Conservation (phyloP, 2,113 vertebrate species). For the Ochotona curzoniae region DNA sequence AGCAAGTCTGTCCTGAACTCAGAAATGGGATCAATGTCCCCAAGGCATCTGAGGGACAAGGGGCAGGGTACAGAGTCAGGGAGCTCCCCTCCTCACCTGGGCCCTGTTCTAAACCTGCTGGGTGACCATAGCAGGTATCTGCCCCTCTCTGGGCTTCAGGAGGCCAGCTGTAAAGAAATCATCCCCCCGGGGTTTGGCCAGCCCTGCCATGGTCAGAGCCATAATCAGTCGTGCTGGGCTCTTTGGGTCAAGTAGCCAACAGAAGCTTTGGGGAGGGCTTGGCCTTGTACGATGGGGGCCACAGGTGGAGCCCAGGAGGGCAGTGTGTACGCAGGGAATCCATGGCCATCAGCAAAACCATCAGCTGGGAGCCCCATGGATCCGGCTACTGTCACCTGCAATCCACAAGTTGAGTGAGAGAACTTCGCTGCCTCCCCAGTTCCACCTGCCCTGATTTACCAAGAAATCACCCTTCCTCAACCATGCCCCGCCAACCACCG, state of each 20-base stretch:
- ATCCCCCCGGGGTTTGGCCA: neutral
- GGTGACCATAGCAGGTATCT: neutral
- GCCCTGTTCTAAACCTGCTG: neutral
- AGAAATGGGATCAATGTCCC: neutral
- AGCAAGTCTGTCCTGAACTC: neutral
- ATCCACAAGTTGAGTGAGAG: neutral
- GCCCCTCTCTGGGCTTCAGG: neutral
- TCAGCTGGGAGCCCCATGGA: rapidly evolving
- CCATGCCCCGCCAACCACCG: neutral
- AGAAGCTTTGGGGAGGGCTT: neutral
- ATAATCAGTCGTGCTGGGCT: neutral
- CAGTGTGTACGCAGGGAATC: too few relatives aligned
- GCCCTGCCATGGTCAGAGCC: neutral
- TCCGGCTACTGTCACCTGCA: neutral
- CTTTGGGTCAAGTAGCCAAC: neutral
- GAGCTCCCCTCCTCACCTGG: neutral
- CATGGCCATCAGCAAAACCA: neutral
- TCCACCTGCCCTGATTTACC: neutral
- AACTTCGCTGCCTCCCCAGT: neutral
- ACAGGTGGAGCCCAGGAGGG: neutral
- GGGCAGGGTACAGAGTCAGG: neutral
- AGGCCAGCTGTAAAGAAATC: neutral
- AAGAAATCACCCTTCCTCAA: too few relatives aligned
- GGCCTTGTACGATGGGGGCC: neutral
- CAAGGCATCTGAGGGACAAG: neutral